These are phyloP conservation scores for Drosophila cognata DNA, from an alignment of 2,888 invertebrate species.

Conservation along the genomic window DNA sequence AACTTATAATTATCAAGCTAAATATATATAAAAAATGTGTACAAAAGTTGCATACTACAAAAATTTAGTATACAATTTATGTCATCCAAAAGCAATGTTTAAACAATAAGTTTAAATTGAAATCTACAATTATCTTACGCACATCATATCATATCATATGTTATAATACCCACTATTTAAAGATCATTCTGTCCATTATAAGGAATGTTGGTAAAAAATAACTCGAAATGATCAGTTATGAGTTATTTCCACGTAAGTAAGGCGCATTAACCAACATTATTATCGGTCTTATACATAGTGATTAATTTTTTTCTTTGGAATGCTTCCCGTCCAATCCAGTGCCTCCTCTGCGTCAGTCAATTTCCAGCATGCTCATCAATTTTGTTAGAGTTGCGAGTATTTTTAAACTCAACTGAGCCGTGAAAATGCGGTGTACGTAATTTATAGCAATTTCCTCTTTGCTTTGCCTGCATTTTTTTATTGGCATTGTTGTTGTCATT, in stretches of 20 bases:
- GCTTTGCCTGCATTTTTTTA: constrained; percentile 56
- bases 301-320: not conserved
- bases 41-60: not conserved
- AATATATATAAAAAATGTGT: not conserved
- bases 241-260: not conserved
- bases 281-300: constrained; percentile 13
- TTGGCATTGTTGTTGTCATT: not conserved
- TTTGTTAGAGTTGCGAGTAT: constrained; percentile 35
- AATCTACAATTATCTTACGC: no score
- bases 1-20: constrained; percentile 20
- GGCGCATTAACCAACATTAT: constrained; percentile 6
- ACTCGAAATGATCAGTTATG: not conserved
- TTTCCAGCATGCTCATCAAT: constrained; percentile 45
- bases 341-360: not conserved
- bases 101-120: not conserved
- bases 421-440: constrained; percentile 71
- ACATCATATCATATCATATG: no score
- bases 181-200: not conserved
- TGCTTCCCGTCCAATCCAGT: not conserved
- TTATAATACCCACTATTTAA: not conserved
- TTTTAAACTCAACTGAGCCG: constrained; percentile 64
- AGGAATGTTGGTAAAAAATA: not conserved
- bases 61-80: not conserved
- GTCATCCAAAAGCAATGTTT: not conserved
- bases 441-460: constrained; percentile 72